A percentile compares a stretch with the other conserved stretches of the same genome.
Conservation (phyloP, 1,140 invertebrate genomes). For the Scaptomyza hsui region DNA sequence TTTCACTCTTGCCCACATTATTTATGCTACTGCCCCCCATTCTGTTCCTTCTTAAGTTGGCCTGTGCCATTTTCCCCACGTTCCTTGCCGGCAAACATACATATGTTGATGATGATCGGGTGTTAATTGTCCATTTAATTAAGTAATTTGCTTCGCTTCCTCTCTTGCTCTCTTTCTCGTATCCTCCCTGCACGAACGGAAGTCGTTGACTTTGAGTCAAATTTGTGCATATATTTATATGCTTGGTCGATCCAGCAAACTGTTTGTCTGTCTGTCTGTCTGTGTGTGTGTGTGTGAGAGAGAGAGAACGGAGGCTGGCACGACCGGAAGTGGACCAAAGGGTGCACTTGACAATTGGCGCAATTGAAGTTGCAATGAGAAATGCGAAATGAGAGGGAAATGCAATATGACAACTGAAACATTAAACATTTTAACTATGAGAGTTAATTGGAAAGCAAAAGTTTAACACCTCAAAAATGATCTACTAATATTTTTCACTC, state of each 20-base stretch:
- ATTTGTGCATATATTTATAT: conserved; percentile 35
- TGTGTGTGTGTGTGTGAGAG: conserved; percentile 7
- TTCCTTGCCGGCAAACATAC: conserved; percentile 14
- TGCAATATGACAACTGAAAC: conserved; percentile 19
- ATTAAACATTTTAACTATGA: neutral
- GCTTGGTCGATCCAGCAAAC: conserved; percentile 16
- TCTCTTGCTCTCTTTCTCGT: conserved; percentile 13
- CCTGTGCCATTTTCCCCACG: conserved; percentile 33
- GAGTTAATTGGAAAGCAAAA: too few species aligned
- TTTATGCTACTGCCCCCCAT: conserved; percentile 42
- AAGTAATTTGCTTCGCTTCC: conserved; percentile 75
- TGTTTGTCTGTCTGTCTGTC: neutral
- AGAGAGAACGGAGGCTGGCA: conserved; percentile 27
- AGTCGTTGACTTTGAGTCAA: conserved; percentile 80
- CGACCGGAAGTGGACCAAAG: conserved; percentile 67
- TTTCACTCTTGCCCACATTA: conserved; percentile 77
- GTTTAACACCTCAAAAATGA: neutral
- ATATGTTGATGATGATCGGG: conserved; percentile 50
- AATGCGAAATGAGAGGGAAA: conserved; percentile 21
- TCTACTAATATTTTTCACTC: too few species aligned
- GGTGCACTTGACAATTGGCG: conserved; percentile 52
- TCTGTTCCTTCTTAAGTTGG: conserved; percentile 29
- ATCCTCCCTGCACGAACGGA: conserved; percentile 51
- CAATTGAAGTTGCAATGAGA: conserved; percentile 41
- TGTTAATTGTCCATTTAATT: conserved; percentile 83